Conservation (phyloP, 2,888 invertebrate species). For the Anagyrus pseudococci region DNA sequence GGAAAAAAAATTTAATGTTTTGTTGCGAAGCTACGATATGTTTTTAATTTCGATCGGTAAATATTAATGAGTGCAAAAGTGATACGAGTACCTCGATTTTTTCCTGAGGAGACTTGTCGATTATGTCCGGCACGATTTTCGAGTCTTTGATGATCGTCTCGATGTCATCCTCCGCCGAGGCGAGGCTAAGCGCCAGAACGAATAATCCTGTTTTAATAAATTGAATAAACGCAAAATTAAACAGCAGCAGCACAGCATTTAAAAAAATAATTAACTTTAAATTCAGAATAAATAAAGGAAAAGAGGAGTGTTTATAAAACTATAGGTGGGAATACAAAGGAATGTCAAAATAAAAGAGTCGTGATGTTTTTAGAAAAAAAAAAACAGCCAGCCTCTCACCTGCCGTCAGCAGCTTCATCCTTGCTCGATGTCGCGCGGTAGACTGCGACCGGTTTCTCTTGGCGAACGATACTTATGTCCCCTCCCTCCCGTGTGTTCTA, state of each 20-base stretch:
- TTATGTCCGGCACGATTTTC: slow-evolving; percentile 55
- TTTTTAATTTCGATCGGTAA: not conserved
- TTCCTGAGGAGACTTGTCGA: slow-evolving; percentile 52
- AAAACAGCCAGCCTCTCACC: no score
- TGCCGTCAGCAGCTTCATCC: slow-evolving; percentile 30
- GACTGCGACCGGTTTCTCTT: slow-evolving; percentile 33
- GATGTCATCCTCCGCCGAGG: slow-evolving; percentile 52
- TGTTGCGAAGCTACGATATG: no score
- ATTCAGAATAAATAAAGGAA: not conserved
- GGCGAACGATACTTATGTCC: slow-evolving; percentile 26
- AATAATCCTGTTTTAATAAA: slow-evolving; percentile 43
- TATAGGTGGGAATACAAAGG: not conserved
- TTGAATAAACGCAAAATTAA: not conserved
- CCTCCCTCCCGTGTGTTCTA: no score
- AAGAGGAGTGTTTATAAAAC: not conserved
- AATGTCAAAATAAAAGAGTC: not conserved
- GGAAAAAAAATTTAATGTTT: no score
- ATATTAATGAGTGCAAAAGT: not conserved
- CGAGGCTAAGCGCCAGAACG: slow-evolving; percentile 43
- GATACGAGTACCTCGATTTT: slow-evolving; percentile 52
- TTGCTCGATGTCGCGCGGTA: slow-evolving; percentile 20
- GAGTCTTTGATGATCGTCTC: slow-evolving; percentile 50
- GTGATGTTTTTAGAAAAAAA: no score
- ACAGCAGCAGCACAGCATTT: not conserved
- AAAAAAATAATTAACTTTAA: no score